Percentiles rank a stretch among this genome's conserved stretches.
phyloP scores from a whole-genome alignment of 2,797 vertebrate genomes.

The Okamejei kenojei region DNA sequence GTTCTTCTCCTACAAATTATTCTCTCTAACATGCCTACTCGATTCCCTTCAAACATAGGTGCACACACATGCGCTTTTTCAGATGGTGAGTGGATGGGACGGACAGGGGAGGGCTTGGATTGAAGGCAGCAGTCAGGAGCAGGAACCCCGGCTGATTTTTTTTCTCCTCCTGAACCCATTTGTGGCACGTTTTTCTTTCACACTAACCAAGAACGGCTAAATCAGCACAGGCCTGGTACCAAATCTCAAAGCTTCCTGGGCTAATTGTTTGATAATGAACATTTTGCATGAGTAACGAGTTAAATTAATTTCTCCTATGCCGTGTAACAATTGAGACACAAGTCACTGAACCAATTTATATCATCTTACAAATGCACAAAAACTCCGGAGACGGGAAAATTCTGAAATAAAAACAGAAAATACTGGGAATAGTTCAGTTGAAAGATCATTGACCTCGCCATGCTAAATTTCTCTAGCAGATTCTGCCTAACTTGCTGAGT shows the following conservation, averaged over 20 bases:
- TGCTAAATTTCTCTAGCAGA: too few species aligned
- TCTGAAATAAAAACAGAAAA: too few species aligned
- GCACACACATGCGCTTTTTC: background rate
- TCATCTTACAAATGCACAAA: background rate
- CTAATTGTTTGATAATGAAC: too few species aligned
- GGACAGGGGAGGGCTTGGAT: background rate
- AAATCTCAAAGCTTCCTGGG: background rate
- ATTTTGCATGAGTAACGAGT: background rate
- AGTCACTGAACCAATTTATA: constrained; percentile 17
- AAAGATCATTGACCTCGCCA: too few species aligned
- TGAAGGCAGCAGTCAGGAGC: background rate
- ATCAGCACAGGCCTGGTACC: background rate
- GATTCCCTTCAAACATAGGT: too few species aligned
- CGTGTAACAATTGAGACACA: background rate
- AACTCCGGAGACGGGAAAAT: too few species aligned
- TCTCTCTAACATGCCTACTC: too few species aligned
- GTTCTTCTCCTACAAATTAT: too few species aligned
- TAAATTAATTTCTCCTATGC: background rate
- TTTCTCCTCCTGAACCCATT: constrained; percentile 19
- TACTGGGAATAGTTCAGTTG: too few species aligned
- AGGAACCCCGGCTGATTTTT: constrained; percentile 24
- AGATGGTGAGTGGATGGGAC: background rate
- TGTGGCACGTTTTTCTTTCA: constrained; percentile 3
- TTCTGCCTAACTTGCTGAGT: too few species aligned
- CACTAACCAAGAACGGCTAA: background rate